These are phyloP conservation scores for Drosophila sproati DNA, from an alignment of 1,140 invertebrate species.

Conservation along the genomic window DNA sequence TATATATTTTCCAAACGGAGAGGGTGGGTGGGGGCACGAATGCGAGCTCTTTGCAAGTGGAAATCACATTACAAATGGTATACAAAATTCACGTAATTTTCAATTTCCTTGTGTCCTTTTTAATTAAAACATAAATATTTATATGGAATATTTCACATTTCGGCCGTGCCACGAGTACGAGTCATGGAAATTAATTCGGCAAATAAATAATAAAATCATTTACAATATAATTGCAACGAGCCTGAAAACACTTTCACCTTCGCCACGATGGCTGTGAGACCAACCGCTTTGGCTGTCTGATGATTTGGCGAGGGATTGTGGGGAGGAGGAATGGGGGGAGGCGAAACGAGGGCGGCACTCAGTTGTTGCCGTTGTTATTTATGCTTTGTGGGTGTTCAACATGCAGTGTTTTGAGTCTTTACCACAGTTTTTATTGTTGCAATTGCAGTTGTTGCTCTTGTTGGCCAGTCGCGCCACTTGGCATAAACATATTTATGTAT, in stretches of 20 bases:
- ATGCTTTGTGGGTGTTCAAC: slow-evolving; percentile 82
- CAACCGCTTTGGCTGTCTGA: neutral
- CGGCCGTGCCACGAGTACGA: slow-evolving; percentile 14
- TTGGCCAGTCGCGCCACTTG: slow-evolving; percentile 24
- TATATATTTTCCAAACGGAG: slow-evolving; percentile 45
- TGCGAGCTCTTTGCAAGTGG: neutral
- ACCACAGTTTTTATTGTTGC: slow-evolving; percentile 59
- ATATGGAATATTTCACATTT: slow-evolving; percentile 77
- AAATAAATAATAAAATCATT: slow-evolving; percentile 83
- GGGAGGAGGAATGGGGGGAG: neutral
- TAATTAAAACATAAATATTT: slow-evolving; percentile 83
- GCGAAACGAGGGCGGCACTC: slow-evolving; percentile 34
- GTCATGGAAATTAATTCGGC: slow-evolving; percentile 74
- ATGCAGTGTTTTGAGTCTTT: slow-evolving; percentile 79
- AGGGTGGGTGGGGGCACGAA: too few relatives aligned
- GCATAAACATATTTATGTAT: slow-evolving; percentile 68
- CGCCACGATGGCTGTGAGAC: slow-evolving; percentile 52
- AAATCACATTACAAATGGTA: slow-evolving; percentile 62
- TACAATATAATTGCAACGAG: slow-evolving; percentile 78
- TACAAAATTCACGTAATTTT: slow-evolving; percentile 71
- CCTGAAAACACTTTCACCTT: slow-evolving; percentile 78
- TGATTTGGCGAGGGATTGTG: neutral
- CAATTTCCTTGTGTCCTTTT: slow-evolving; percentile 81
- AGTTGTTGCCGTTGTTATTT: slow-evolving; percentile 73
- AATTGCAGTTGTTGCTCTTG: slow-evolving; percentile 15